Evolutionary conservation across 2,888 invertebrate species (phyloP).

Genomic region (Escarpia spicata): DNA sequence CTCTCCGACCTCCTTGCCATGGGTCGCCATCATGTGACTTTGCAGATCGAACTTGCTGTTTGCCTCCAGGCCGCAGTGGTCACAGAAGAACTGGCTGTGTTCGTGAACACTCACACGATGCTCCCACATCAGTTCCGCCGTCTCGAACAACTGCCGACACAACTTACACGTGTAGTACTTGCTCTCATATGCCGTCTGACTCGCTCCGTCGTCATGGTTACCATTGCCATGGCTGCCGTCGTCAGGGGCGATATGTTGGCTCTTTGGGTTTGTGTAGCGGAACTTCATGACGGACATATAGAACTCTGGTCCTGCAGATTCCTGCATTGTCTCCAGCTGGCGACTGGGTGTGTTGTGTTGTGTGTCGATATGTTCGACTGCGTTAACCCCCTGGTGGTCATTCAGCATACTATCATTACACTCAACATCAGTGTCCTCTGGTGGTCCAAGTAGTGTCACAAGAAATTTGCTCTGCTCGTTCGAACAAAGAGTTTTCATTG

Average conservation of each 20-base stretch:
- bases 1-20: constrained; percentile 35
- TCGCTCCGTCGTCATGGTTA: neutral
- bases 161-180: constrained; percentile 29
- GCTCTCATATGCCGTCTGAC: constrained; percentile 16
- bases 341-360: neutral
- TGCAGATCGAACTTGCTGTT: constrained; percentile 33
- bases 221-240: constrained; percentile 2
- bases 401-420: neutral
- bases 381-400: neutral
- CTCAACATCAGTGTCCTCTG: neutral
- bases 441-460: neutral
- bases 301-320: constrained; percentile 29
- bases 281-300: constrained; percentile 36
- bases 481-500: neutral
- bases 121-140: constrained; percentile 36
- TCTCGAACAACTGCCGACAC: constrained; percentile 35
- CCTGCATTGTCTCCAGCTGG: neutral
- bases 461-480: neutral
- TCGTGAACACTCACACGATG: constrained; percentile 34
- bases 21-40: constrained; percentile 36
- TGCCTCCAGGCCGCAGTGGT: constrained; percentile 34
- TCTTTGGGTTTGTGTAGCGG: constrained; percentile 27
- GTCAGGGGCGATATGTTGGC: neutral
- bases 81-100: constrained; percentile 32
- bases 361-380: neutral